Base-by-base conservation (phyloP, 1,140 invertebrate species). In the Temnothorax curvispinosus region DNA sequence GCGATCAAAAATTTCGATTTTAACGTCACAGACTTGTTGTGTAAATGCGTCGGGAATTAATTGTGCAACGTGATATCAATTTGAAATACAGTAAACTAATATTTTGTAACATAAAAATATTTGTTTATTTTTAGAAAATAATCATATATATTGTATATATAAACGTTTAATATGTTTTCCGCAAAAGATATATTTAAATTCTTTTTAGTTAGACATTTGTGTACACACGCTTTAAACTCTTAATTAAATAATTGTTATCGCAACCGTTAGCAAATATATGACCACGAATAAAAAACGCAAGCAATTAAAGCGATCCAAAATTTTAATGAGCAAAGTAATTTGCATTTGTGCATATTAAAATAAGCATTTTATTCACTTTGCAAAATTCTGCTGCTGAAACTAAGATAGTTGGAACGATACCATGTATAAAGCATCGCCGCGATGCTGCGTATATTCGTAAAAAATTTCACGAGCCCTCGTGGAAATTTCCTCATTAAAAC, bases 1-100 rank as follows among this genome's bases (percentile, higher is more conserved):
- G 38, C 21, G 21, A 71, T 71, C 13, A 71, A 81, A 81, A 81
- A 71, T 71, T 35, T 71, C 6, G 52, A 81, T 15, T 81, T 32
- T n/a, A 44, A 71, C n/a, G 13, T 32, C 21, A 38, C 9, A 56
- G 27, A n/a, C 3, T 56, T 44, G 38, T 52, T 38, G 60, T 7
- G 13, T 35, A 80, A 80, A 52, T 44, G 2, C 3, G 3, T 38
- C 18, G 6, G n/a, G 15, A 52, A 80, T 38, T 67, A 67, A 38
- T 67, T 69, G 21, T 15, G 11, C n/a, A 38, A 75, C 6, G 0
- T 50, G 8, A 80, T 52, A 52, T 52, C 9, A 38, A 11, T n/a
- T 9, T 60, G 18, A 3, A 38, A n/a, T 27, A 35, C 47, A n/a
- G 3, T 47, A 35, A 50, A 35, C 21, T 52, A 52, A 35, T 52